Conservation (phyloP, 2,113 vertebrate species). For the Tragelaphus strepsiceros region DNA sequence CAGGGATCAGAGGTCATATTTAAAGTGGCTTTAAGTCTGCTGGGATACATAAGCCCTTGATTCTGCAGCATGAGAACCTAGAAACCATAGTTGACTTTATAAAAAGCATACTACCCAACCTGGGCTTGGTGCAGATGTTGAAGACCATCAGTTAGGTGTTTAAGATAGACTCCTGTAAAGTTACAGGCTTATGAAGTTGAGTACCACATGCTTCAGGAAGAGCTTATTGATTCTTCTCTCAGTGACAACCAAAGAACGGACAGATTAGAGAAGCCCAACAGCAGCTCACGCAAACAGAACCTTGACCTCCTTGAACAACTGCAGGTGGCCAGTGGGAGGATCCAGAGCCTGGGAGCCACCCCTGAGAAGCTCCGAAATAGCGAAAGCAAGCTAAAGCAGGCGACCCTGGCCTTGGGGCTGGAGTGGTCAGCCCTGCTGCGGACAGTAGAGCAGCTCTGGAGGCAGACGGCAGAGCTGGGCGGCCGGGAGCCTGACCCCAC, state of each 20-base stretch:
- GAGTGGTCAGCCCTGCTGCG: slow-evolving; percentile 84
- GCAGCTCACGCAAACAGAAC: slow-evolving; percentile 93
- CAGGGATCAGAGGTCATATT: slow-evolving; percentile 95
- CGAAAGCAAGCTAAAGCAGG: slow-evolving; percentile 85
- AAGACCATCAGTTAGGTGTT: slow-evolving; percentile 95
- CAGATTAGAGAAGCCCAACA: slow-evolving; percentile 93
- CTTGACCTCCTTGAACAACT: slow-evolving; percentile 94
- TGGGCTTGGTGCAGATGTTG: slow-evolving; percentile 96
- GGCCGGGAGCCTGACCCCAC: neutral
- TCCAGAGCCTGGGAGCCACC: slow-evolving; percentile 87
- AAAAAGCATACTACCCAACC: slow-evolving; percentile 92
- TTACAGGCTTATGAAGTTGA: slow-evolving; percentile 97
- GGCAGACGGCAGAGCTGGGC: slow-evolving; percentile 59
- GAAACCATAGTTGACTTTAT: slow-evolving; percentile 97
- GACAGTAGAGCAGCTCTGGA: slow-evolving; percentile 80
- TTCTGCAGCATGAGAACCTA: slow-evolving; percentile 93
- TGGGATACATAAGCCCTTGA: slow-evolving; percentile 95
- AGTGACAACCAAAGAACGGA: slow-evolving; percentile 93
- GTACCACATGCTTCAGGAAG: slow-evolving; percentile 96
- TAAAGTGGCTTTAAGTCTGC: slow-evolving; percentile 93
- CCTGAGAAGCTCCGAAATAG: slow-evolving; percentile 83
- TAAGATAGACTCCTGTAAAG: slow-evolving; percentile 94
- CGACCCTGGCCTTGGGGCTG: slow-evolving; percentile 83
- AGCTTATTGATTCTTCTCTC: slow-evolving; percentile 88
- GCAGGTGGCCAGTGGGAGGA: slow-evolving; percentile 92